Evolutionary conservation across 2,888 invertebrate species (phyloP).

Genomic region (Choreutis nemorana): DNA sequence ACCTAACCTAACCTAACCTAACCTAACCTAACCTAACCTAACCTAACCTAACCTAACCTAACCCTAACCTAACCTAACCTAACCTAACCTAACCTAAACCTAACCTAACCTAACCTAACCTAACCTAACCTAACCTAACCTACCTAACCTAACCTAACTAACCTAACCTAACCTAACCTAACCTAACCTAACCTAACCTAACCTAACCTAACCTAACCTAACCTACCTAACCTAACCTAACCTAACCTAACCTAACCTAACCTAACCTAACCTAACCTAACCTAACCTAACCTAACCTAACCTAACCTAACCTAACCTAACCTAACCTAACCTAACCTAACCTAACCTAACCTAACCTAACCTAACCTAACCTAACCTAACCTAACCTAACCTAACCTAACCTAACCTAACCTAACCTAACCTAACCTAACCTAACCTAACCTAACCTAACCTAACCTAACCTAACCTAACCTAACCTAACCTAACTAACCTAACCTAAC

Average conservation of each 20-base stretch:
- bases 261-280: slow-evolving; percentile 14
- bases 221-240: slow-evolving; percentile 7
- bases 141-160: slow-evolving; percentile 5
- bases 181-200: slow-evolving; percentile 3
- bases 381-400: slow-evolving; percentile 12
- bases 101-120: slow-evolving; percentile 6
- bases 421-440: slow-evolving; percentile 12
- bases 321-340: slow-evolving; percentile 10
- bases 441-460: slow-evolving; percentile 12
- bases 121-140: slow-evolving; percentile 6
- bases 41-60: slow-evolving; percentile 4
- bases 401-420: slow-evolving; percentile 12
- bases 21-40: slow-evolving; percentile 6
- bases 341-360: slow-evolving; percentile 11
- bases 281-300: slow-evolving; percentile 14
- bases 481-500: slow-evolving; percentile 1
- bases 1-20: slow-evolving; percentile 5
- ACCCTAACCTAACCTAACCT: slow-evolving; percentile 6
- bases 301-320: slow-evolving; percentile 12
- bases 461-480: slow-evolving; percentile 5
- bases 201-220: slow-evolving; percentile 4
- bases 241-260: slow-evolving; percentile 13
- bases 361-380: slow-evolving; percentile 11
- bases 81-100: slow-evolving; percentile 4
- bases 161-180: slow-evolving; percentile 3